Evolutionary conservation across 2,113 vertebrate genomes (phyloP).

Genomic region (Crotalus horridus): DNA sequence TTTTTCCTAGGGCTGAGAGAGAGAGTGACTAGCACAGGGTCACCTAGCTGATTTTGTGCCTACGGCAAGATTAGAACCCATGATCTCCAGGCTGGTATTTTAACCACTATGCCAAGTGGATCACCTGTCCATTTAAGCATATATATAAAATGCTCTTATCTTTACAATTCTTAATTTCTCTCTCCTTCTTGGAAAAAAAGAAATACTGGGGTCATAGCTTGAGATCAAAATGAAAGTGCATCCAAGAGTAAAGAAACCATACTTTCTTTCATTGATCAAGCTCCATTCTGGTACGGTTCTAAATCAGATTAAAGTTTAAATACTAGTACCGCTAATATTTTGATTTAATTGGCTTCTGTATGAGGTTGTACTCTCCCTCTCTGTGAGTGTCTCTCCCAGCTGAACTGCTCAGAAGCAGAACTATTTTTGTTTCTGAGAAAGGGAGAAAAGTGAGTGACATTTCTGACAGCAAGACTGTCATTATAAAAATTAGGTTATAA

Average conservation of each 20-base stretch:
- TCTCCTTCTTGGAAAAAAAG: background rate
- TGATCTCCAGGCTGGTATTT: background rate
- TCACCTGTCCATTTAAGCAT: background rate
- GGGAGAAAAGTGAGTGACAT: slow-evolving; percentile 14
- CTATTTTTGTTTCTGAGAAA: slow-evolving; percentile 37
- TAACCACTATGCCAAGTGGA: background rate
- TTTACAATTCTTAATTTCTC: background rate
- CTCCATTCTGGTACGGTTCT: background rate
- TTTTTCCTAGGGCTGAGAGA: background rate
- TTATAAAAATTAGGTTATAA: slow-evolving; percentile 61
- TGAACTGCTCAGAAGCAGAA: slow-evolving; percentile 11
- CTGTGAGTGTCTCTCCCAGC: background rate
- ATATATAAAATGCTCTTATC: background rate
- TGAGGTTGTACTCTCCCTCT: background rate
- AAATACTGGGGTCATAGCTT: slow-evolving; percentile 31
- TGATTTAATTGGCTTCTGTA: background rate
- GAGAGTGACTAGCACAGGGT: background rate
- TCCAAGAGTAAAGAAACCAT: slow-evolving; percentile 11
- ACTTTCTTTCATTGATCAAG: background rate
- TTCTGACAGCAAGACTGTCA: slow-evolving; percentile 48
- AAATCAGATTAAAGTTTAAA: background rate
- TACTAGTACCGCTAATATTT: background rate
- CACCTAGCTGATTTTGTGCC: background rate
- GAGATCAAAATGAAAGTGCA: slow-evolving; percentile 35
- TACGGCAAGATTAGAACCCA: background rate